Percentiles rank a stretch among this genome's conserved stretches.
phyloP scores from a whole-genome alignment of 2,888 invertebrate genomes.

The Andrena flavipes region DNA sequence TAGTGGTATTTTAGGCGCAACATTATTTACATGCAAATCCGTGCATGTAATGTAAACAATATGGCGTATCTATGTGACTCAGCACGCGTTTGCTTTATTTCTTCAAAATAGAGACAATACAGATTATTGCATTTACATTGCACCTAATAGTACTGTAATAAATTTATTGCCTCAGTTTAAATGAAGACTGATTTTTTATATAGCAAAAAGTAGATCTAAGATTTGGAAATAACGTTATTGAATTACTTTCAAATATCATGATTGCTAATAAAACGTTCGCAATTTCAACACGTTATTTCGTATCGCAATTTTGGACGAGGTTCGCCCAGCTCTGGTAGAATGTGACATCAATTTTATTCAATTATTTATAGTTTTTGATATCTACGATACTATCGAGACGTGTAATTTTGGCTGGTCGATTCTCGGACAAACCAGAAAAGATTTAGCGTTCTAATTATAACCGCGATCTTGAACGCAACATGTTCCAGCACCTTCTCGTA shows the following conservation, averaged over 20 bases:
- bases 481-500: slow-evolving; percentile 49
- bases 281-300: background rate
- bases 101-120: background rate
- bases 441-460: slow-evolving; percentile 62
- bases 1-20: background rate
- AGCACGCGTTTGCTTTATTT: background rate
- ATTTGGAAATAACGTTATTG: background rate
- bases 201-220: background rate
- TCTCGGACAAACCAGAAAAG: slow-evolving; percentile 37
- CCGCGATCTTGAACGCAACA: slow-evolving; percentile 18
- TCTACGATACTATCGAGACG: background rate
- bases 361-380: background rate
- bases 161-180: background rate
- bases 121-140: too few relatives aligned
- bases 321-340: background rate
- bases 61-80: background rate
- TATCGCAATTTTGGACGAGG: background rate
- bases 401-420: slow-evolving; percentile 7
- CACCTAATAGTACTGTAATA: background rate
- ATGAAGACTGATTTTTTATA: background rate
- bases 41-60: background rate
- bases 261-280: background rate
- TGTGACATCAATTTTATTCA: background rate
- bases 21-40: background rate
- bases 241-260: too few relatives aligned